phyloP scores from a whole-genome alignment of 2,888 invertebrate genomes.

The Lissonota sp. region DNA sequence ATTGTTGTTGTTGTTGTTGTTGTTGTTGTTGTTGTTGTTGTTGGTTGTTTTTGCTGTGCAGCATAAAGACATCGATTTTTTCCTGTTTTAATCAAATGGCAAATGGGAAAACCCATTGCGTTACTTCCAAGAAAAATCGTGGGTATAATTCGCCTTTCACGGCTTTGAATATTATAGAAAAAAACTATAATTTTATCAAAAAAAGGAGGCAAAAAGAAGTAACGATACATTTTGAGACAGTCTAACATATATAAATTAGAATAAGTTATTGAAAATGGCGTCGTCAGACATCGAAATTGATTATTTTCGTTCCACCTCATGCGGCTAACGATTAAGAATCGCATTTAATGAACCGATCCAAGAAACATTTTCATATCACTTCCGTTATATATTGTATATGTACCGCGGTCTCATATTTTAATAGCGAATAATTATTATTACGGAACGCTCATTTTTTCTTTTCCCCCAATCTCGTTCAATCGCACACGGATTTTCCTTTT shows the following conservation, averaged over 20 bases:
- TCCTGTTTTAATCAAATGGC: too few species aligned
- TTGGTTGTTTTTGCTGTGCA: too few species aligned
- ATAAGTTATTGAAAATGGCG: constrained; percentile 27
- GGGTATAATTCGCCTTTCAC: too few species aligned
- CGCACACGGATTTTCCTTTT: constrained; percentile 31
- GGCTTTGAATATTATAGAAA: neutral
- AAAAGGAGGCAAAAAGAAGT: too few species aligned
- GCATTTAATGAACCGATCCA: constrained; percentile 29
- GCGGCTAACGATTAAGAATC: constrained; percentile 30
- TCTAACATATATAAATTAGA: neutral
- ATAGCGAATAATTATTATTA: constrained; percentile 44
- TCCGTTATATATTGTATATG: constrained; percentile 34
- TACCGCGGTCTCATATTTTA: constrained; percentile 19
- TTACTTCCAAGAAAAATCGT: too few species aligned
- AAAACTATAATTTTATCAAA: neutral
- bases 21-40: too few species aligned
- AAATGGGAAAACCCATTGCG: too few species aligned
- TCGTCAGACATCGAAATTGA: constrained; percentile 30
- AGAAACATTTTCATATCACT: constrained; percentile 20
- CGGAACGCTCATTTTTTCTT: constrained; percentile 12
- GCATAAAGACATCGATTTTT: too few species aligned
- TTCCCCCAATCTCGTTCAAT: constrained; percentile 7
- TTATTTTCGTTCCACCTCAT: constrained; percentile 9
- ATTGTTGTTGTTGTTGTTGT: too few species aligned
- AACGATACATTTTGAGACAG: neutral